Evolutionary conservation across 2,888 invertebrate genomes (phyloP), one percentile per base, ranked within the genome.

Genomic region (Diarsia mendica): DNA sequence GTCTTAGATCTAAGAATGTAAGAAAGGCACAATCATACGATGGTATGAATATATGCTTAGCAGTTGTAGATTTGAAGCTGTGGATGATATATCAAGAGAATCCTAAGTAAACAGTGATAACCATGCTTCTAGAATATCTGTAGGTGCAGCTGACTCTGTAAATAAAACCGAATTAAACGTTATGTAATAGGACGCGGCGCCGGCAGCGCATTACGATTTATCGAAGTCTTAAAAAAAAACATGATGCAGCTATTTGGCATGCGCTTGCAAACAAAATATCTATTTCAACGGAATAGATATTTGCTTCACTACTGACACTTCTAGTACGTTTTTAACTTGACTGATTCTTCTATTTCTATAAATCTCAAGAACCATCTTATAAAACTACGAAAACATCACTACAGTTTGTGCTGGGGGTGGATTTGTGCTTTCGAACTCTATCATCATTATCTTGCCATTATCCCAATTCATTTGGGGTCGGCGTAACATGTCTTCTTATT

Each of bases 211-310:
- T 60, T 60, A 48, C 28, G 11, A 53, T 60, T 67, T 65, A 48
- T 55, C 15, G 64, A 65, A 15, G 3, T n/a, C 23, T 49, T n/a
- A 20, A 64, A 68, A 80, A 80, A 81, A 82, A 82, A 44, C n/a
- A n/a, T 67, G 55, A 51, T 75, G 75, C 64, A 67, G 58, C 23
- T 33, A 80, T 75, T 74, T 75, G 75, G 75, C 76, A 39, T 28
- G 46, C 63, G 75, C 33, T 65, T 55, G 58, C 23, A 15, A 79
- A 46, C 28, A 61, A 61, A 63, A 51, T 28, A 64, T 55, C 2
- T 49, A 58, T 81, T 74, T 46, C 33, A 81, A 39, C 11, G 11
- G 15, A 49, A 67, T 46, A 51, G 18, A 58, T 53, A 48, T 53
- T 63, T 53, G 13, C 10, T 39, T 18, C 9, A 23, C 23, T 0